Base-by-base conservation (phyloP, 2,113 vertebrate genomes). In the Paratilapia polleni region DNA sequence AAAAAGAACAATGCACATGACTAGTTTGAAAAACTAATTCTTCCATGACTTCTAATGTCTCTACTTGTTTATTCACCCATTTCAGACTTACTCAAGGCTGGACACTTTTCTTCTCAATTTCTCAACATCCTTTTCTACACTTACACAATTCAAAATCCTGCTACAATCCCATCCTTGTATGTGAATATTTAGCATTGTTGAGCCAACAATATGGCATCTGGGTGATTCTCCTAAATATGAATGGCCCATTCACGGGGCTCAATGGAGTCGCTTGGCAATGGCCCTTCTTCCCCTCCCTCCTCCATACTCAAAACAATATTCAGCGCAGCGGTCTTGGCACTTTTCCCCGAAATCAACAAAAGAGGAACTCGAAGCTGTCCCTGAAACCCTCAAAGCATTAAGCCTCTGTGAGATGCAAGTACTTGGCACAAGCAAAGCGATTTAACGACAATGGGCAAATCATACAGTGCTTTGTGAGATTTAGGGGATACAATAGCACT, bases 121-220 rank as follows among this genome's bases (percentile, higher is more conserved):
- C 81, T 87, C 87, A 87, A 76, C 84, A 77, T 88, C 84, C 80
- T 83, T 90, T 80, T 84, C 62, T 6, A 52, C 91, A 86, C 86
- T 88, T 49, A 28, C 87, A 83, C 88, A 86, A 91, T 85, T 88
- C 76, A 85, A 76, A 89, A 87, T 85, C 73, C 91, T 85, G 87
- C 80, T 79, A 94, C 95, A 95, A 94, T 94, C 89, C 81, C 84
- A 82, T 91, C 93, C 92, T 95, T 95, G 93, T 95, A 94, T 88
- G 75, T 92, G 91, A 93, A 93, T 91, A 90, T 94, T 93, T 90
- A 90, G 90, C 88, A 90, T 92, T 93, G 93, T 95, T 94, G 90
- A 94, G 92, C 91, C 94, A 94, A 95, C 95, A 95, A 94, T 94
- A 94, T 93, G 95, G 94, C 92, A 93, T 95, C 94, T 94, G 92